A percentile compares a stretch with the other conserved stretches of the same genome.
phyloP scores from a whole-genome alignment of 1,140 invertebrate species.

The Dendrolimus punctatus region DNA sequence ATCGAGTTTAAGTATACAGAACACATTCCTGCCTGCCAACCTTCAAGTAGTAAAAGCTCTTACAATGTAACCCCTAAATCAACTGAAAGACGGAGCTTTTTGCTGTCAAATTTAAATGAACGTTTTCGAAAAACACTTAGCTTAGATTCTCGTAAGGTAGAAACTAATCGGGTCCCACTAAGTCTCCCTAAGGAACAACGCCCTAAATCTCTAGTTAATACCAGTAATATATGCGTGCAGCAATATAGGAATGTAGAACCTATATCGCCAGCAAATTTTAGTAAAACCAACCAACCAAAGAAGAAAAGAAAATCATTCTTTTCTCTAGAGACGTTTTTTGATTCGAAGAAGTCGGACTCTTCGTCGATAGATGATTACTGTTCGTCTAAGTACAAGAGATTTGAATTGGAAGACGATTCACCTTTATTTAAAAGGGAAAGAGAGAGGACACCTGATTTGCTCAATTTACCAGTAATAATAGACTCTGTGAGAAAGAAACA shows the following conservation, averaged over 20 bases:
- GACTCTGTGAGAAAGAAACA: slow-evolving; percentile 57
- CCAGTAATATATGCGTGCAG: slow-evolving; percentile 54
- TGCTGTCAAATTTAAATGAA: slow-evolving; percentile 65
- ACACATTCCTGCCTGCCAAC: slow-evolving; percentile 54
- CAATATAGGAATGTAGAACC: slow-evolving; percentile 43
- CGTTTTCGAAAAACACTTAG: slow-evolving; percentile 67
- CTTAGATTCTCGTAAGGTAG: slow-evolving; percentile 59
- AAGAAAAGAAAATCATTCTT: slow-evolving; percentile 69
- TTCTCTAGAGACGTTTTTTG: slow-evolving; percentile 66
- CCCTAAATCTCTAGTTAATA: slow-evolving; percentile 63
- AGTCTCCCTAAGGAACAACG: slow-evolving; percentile 47
- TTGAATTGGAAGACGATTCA: slow-evolving; percentile 67
- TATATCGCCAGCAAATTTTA: slow-evolving; percentile 48
- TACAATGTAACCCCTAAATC: slow-evolving; percentile 62
- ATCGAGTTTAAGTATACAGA: slow-evolving; percentile 65
- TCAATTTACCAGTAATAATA: slow-evolving; percentile 63
- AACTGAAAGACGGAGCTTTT: slow-evolving; percentile 47
- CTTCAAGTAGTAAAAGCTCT: slow-evolving; percentile 56
- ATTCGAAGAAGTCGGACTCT: slow-evolving; percentile 63
- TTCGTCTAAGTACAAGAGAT: slow-evolving; percentile 69
- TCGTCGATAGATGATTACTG: slow-evolving; percentile 68
- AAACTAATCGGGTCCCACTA: slow-evolving; percentile 47
- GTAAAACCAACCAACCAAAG: slow-evolving; percentile 48
- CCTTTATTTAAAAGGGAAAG: slow-evolving; percentile 53
- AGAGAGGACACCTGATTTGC: slow-evolving; percentile 58